Percentiles rank a stretch among this genome's conserved stretches.
These are phyloP conservation scores for Lophotriccus pileatus DNA, from an alignment of 2,797 vertebrate species.

Conservation along the genomic window DNA sequence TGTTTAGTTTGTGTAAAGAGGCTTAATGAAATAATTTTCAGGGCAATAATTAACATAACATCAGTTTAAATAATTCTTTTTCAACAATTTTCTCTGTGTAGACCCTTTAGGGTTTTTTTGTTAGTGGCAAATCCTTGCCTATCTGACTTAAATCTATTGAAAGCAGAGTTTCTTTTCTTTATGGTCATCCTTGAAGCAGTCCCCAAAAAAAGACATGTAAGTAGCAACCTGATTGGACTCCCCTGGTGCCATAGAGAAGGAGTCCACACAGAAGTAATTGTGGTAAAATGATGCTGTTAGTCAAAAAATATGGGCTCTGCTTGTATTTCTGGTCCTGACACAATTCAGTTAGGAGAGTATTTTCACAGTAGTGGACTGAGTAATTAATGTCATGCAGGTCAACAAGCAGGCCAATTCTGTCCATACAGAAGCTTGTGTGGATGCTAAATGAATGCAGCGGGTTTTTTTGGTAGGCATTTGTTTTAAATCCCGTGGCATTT, in stretches of 20 bases:
- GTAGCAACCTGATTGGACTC: neutral
- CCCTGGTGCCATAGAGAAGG: neutral
- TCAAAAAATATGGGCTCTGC: neutral
- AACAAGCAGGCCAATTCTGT: neutral
- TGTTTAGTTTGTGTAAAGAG: neutral
- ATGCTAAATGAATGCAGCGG: neutral
- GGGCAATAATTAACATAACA: neutral
- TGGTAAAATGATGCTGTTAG: neutral
- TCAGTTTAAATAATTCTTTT: neutral
- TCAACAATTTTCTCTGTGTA: neutral
- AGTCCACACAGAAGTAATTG: neutral
- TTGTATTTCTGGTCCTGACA: neutral
- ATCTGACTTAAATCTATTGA: neutral
- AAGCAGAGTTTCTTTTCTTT: neutral
- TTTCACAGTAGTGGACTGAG: neutral
- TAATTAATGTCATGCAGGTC: neutral
- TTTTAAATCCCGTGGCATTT: neutral
- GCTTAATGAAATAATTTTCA: neutral
- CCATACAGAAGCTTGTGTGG: neutral
- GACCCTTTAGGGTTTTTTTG: neutral
- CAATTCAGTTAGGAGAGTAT: neutral
- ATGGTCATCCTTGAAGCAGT: neutral
- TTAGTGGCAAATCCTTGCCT: neutral
- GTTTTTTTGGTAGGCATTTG: neutral
- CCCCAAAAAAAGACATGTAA: neutral